Base-by-base conservation (phyloP, 2,113 vertebrate genomes). In the Clarias batrachus region DNA sequence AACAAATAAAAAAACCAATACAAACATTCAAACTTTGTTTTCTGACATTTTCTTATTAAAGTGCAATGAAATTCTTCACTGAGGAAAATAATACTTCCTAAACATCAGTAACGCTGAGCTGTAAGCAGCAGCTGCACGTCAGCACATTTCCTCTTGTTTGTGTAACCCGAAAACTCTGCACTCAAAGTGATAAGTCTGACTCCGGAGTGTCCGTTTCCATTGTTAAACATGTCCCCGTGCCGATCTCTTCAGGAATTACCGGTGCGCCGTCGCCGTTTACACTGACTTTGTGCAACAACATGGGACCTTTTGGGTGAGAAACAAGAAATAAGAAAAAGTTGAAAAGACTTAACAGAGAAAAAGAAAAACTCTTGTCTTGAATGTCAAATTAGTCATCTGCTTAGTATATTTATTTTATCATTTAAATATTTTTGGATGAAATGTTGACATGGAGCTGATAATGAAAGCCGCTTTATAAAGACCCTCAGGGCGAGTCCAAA, bases 91-190 rank as follows among this genome's bases (percentile, higher is more conserved):
- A 89, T 93, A 95, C 93, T 92, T 94, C 92, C 92, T 93, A 92
- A 94, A 94, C 88, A 92, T 93, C 87, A 93, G 91, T 92, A 93
- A 92, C n/a, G 82, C 76, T 93, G 94, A 9, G 54, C 77, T 93
- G 91, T 94, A 93, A 95, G 94, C 95, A 94, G 93, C 91, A 91
- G 95, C 95, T 96, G 96, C 96, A 97, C 95, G 96, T 96, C 95
- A 91, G 94, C 94, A 73, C 59, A 60, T 33, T 70, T 84, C 80
- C 83, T 84, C 33, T 59, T 63, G 77, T 25, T 76, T 21, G 76
- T 37, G 84, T 88, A 60, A 33, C 11, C 41, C 48, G 33, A 48
- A 73, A 65, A 27, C n/a, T 23, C 56, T 7, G 33, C 27, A 25
- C 94, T 96, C 94, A 97, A 60, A 94, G 94, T 88, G 93, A 94